Evolutionary conservation across 2,797 vertebrate species (phyloP), one percentile per base, ranked within the genome.

Genomic region (Florisuga fusca): DNA sequence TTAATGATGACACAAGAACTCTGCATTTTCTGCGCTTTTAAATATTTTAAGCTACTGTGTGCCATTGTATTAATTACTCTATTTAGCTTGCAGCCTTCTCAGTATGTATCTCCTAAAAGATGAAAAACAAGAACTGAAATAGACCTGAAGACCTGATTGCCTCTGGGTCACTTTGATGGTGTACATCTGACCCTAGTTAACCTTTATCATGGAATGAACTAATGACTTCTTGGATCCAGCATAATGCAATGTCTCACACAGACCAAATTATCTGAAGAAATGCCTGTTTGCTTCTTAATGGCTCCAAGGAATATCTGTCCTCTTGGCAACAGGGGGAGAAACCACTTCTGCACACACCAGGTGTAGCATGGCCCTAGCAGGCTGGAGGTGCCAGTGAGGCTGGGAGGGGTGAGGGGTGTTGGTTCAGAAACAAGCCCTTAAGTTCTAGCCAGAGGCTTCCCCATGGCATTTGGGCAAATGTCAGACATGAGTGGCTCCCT

Each of bases 301-400:
- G 19, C 74, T 55, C 29, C 6, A 13, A 75, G 54, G 29, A 89
- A 72, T 10, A 5, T 74, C 29, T 13, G 2, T 34, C 15, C 41
- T 51, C 55, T 72, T 74, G 16, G 50, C 25, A 67, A 69, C 48
- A 91, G 18, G 0, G 4, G 16, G 54, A 8, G 59, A 76, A 75
- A 71, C 59, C 1, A 2, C n/a, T 7, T 61, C 45, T 53, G 54
- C 1, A 4, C 50, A 23, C 48, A 43, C 34, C 34, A 45, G 0
- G 0, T 2, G 0, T 3, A 3, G 59, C 68, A 38, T 0, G 16
- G 54, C 25, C 36, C 55, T n/a, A 4, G 26, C 16, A 12, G 26
- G 36, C 74, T 64, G 73, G 43, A 88, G 45, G 23, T n/a, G 13
- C n/a, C 2, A 1, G 12, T 2, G 36, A 55, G 46, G 38, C 45